phyloP scores from a whole-genome alignment of 1,140 invertebrate genomes.

The Nylanderia fulva region DNA sequence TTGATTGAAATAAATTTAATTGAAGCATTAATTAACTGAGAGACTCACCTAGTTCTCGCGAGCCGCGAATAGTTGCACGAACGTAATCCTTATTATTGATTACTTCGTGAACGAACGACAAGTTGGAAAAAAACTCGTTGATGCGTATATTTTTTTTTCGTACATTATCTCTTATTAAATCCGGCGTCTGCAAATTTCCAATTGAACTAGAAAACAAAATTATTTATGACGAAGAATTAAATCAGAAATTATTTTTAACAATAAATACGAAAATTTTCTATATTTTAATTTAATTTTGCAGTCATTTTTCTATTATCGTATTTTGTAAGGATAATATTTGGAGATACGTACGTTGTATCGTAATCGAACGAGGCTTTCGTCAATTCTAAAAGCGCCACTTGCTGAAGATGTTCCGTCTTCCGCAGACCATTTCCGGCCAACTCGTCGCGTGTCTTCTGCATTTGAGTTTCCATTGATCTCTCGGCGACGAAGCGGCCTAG shows the following conservation, averaged over 20 bases:
- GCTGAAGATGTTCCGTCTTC: constrained; percentile 73
- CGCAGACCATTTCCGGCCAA: constrained; percentile 79
- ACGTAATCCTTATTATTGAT: constrained; percentile 71
- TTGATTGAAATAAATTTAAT: neutral
- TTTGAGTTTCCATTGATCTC: constrained; percentile 75
- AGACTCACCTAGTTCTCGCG: constrained; percentile 79
- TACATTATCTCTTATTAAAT: constrained; percentile 27
- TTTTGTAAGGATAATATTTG: neutral
- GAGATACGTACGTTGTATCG: constrained; percentile 23
- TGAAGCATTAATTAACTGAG: neutral
- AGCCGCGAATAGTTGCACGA: constrained; percentile 75
- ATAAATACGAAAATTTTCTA: neutral
- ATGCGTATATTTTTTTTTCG: no score
- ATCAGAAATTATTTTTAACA: neutral
- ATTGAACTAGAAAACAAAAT: neutral
- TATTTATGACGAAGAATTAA: neutral
- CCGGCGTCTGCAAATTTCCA: constrained; percentile 36
- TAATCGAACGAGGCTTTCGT: constrained; percentile 69
- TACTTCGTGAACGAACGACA: constrained; percentile 67
- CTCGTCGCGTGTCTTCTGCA: constrained; percentile 74
- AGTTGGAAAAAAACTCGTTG: constrained; percentile 63
- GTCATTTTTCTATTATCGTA: neutral
- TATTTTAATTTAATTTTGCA: neutral
- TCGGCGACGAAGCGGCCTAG: constrained; percentile 84
- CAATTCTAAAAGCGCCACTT: constrained; percentile 72